A percentile compares a stretch with the other conserved stretches of the same genome.
These are phyloP conservation scores for Phyllotreta striolata DNA, from an alignment of 2,888 invertebrate species.

Conservation along the genomic window DNA sequence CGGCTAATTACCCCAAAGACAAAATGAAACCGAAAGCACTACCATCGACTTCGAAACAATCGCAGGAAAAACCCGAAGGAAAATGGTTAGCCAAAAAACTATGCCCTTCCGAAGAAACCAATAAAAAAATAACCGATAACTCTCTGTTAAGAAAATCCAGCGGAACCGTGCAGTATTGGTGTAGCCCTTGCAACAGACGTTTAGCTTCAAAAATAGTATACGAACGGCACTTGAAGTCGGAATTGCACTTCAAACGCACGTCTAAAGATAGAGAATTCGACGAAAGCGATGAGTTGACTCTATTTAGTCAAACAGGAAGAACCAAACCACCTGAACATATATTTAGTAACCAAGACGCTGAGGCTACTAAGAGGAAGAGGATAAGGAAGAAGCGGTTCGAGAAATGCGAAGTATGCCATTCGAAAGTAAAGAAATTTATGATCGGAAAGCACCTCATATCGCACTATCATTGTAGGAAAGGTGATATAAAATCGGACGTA, in stretches of 20 bases:
- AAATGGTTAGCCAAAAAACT: conserved; percentile 70
- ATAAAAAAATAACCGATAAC: conserved; percentile 44
- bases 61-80: conserved; percentile 66
- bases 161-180: conserved; percentile 74
- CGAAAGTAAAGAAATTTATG: conserved; percentile 71
- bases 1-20: conserved; percentile 33
- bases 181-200: conserved; percentile 80
- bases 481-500: conserved; percentile 66
- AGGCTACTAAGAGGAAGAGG: conserved; percentile 52
- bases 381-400: conserved; percentile 68
- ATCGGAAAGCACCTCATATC: conserved; percentile 88
- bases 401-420: conserved; percentile 76
- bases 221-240: conserved; percentile 78
- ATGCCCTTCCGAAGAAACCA: conserved; percentile 21
- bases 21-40: conserved; percentile 73
- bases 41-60: conserved; percentile 52
- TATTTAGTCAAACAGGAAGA: conserved; percentile 42
- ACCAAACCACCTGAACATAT: conserved; percentile 42
- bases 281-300: conserved; percentile 47
- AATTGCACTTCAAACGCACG: conserved; percentile 73
- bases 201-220: conserved; percentile 78
- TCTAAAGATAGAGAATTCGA: conserved; percentile 75
- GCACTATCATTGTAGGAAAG: conserved; percentile 82
- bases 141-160: conserved; percentile 57
- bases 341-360: conserved; percentile 37